phyloP scores from a whole-genome alignment of 2,888 invertebrate genomes.

The Megastigmus dorsalis region DNA sequence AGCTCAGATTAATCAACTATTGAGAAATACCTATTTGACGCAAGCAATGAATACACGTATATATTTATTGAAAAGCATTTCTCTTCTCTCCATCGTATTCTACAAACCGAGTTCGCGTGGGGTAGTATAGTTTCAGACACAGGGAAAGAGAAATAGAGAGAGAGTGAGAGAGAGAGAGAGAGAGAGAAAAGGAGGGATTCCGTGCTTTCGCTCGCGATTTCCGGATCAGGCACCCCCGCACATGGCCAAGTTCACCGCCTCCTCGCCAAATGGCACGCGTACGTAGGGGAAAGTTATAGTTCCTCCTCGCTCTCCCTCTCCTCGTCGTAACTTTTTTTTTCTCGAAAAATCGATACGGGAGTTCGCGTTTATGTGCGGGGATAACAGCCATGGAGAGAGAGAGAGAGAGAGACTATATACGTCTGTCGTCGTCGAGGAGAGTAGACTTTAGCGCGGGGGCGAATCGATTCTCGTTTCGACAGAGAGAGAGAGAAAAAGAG shows the following conservation, averaged over 20 bases:
- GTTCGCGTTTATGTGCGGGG: background rate
- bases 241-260: constrained; percentile 6
- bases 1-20: no score
- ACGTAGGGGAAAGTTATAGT: no score
- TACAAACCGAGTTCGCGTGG: no score
- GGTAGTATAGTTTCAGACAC: no score
- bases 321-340: no score
- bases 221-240: constrained; percentile 48
- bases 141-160: no score
- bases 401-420: background rate
- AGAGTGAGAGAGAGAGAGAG: background rate
- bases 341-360: constrained; percentile 39
- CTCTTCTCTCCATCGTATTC: no score
- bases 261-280: constrained; percentile 41
- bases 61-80: no score
- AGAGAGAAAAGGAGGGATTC: background rate
- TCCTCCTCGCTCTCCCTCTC: no score
- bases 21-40: no score
- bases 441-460: constrained; percentile 17
- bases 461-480: constrained; percentile 8
- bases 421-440: background rate
- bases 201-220: constrained; percentile 54
- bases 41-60: no score
- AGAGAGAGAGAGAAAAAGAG: background rate
- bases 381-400: background rate